A percentile compares a stretch with the other conserved stretches of the same genome.
These are phyloP conservation scores for Selenia dentaria DNA, from an alignment of 2,888 invertebrate species.

Conservation along the genomic window DNA sequence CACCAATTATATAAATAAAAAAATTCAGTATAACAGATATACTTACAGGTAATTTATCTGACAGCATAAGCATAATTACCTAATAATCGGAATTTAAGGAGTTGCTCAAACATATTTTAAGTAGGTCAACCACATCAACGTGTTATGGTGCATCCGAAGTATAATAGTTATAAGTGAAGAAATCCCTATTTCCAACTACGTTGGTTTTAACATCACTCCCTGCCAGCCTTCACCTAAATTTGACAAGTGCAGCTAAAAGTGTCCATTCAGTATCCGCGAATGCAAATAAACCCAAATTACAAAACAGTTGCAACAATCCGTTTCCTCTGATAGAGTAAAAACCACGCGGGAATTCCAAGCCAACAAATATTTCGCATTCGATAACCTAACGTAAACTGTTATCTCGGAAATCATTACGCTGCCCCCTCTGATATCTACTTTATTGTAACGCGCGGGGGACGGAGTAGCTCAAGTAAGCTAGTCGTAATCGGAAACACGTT, in stretches of 20 bases:
- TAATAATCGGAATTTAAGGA: too few species aligned
- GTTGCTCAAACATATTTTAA: too few species aligned
- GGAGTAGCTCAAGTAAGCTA: constrained; percentile 39
- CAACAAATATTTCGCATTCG: constrained; percentile 26
- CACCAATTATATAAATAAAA: too few species aligned
- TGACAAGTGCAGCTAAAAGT: constrained; percentile 18
- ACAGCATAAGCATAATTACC: too few species aligned
- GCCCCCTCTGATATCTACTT: constrained; percentile 38
- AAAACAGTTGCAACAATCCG: constrained; percentile 37
- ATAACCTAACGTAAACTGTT: constrained; percentile 30
- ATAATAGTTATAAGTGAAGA: too few species aligned
- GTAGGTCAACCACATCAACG: too few species aligned
- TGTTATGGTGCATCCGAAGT: too few species aligned
- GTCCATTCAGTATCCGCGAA: constrained; percentile 31
- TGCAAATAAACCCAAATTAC: constrained; percentile 38
- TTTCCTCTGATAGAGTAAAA: constrained; percentile 57
- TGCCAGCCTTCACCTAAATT: constrained; percentile 18
- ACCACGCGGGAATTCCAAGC: constrained; percentile 53
- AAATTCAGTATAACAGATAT: too few species aligned
- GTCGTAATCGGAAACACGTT: constrained; percentile 50
- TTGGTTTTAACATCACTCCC: constrained; percentile 27
- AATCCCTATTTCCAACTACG: too few species aligned
- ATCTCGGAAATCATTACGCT: neutral
- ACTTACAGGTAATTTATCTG: too few species aligned
- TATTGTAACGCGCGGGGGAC: constrained; percentile 35